A percentile compares a stretch with the other conserved stretches of the same genome.
phyloP scores from a whole-genome alignment of 1,140 invertebrate genomes.

The Leptoteleia sp. region DNA sequence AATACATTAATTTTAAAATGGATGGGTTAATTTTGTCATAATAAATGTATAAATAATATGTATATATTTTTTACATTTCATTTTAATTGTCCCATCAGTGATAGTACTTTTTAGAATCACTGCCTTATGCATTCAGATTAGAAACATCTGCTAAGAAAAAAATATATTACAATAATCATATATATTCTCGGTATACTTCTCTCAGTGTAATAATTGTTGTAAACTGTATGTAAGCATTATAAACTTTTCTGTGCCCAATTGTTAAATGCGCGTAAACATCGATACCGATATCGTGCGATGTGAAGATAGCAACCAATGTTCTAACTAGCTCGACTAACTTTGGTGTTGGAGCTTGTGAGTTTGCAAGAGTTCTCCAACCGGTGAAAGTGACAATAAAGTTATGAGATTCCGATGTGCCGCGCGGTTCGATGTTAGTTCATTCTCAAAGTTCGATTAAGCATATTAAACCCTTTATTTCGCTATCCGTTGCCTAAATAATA shows the following conservation, averaged over 20 bases:
- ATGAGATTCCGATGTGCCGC: conserved; percentile 66
- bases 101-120: too few species aligned
- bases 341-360: conserved; percentile 62
- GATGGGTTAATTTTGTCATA: too few species aligned
- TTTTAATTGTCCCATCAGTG: too few species aligned
- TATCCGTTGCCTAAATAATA: background rate
- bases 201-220: background rate
- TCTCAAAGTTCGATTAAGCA: conserved; percentile 55
- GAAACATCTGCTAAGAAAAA: too few species aligned
- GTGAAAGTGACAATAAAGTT: conserved; percentile 71
- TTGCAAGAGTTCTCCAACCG: conserved; percentile 66
- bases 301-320: conserved; percentile 67
- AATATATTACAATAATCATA: too few species aligned
- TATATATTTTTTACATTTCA: too few species aligned
- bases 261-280: conserved; percentile 61
- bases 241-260: conserved; percentile 13
- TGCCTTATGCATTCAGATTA: too few species aligned
- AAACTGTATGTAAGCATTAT: conserved; percentile 2
- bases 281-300: conserved; percentile 58
- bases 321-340: conserved; percentile 68
- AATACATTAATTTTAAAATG: too few species aligned
- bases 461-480: conserved; percentile 43
- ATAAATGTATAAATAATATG: too few species aligned
- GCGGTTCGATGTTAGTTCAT: conserved; percentile 54
- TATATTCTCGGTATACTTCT: background rate